Conservation (phyloP, 2,888 invertebrate species). For the Leptarthrus brevirostris region DNA sequence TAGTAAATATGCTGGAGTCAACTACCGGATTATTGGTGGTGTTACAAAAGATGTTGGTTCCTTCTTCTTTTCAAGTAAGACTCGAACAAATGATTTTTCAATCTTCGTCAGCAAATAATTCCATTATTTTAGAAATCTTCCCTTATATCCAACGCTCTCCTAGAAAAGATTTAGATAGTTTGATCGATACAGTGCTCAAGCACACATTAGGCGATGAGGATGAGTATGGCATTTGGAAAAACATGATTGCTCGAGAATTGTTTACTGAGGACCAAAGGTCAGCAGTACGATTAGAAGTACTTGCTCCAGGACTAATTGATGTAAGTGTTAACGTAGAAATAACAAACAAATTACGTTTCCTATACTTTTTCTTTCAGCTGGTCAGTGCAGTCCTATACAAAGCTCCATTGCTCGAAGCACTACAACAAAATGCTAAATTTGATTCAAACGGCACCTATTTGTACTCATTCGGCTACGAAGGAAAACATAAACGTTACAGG, state of each 20-base stretch:
- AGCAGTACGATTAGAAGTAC: neutral
- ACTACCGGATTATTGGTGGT: slow-evolving; percentile 66
- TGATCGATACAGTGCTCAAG: slow-evolving; percentile 42
- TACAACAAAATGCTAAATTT: slow-evolving; percentile 57
- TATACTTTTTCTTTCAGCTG: slow-evolving; percentile 56
- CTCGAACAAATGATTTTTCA: slow-evolving; percentile 8
- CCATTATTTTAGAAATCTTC: slow-evolving; percentile 25
- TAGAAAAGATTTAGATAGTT: slow-evolving; percentile 7
- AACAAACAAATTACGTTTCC: too few relatives aligned
- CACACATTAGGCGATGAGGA: slow-evolving; percentile 22
- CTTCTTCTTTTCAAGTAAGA: slow-evolving; percentile 66
- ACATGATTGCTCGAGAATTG: slow-evolving; percentile 23
- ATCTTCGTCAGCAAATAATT: too few relatives aligned
- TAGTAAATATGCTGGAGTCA: slow-evolving; percentile 56
- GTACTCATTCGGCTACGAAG: slow-evolving; percentile 69
- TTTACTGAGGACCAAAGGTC: neutral
- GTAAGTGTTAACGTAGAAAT: neutral
- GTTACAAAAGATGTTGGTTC: slow-evolving; percentile 69
- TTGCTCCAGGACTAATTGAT: slow-evolving; percentile 7
- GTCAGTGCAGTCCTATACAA: slow-evolving; percentile 63
- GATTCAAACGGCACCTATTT: slow-evolving; percentile 64
- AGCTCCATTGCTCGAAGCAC: slow-evolving; percentile 61
- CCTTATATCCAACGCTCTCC: neutral
- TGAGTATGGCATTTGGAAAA: slow-evolving; percentile 34
- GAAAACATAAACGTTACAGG: slow-evolving; percentile 65